Evolutionary conservation across 2,888 invertebrate species (phyloP), one percentile per base, ranked within the genome.

Genomic region (Synanthedon myopaeformis): DNA sequence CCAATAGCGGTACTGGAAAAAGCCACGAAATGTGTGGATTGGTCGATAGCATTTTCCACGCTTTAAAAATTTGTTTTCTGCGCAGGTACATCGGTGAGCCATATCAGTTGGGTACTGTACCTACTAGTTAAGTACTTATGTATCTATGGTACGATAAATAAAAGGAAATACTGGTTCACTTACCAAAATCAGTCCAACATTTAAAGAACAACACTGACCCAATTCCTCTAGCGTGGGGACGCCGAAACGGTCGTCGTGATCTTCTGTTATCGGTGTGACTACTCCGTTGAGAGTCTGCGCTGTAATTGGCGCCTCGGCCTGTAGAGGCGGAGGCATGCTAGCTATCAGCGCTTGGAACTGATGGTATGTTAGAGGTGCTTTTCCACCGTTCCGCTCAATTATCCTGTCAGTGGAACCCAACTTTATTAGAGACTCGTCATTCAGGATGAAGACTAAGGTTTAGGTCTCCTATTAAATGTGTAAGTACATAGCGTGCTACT

Each of bases 211-310:
- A 35, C 11, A 63, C 73, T 62, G 69, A 93, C 94, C 95, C 17
- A 96, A 88, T 82, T 96, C 95, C 69, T 95, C 95, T 12, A 96
- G 89, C 0, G 94, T 92, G 1, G 96, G 96, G 0, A 96, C 95
- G 1, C 94, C 94, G 70, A 92, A 96, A 57, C 90, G 90, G 17
- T 95, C 94, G 65, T 96, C 94, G 69, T 96, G 95, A 67, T 96
- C 93, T 41, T 92, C 91, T 8, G 78, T 66, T 3, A 95, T 53
- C 0, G 95, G 95, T 0, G 95, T 95, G 57, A 81, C 81, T 14
- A 92, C 91, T 1, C 90, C 89, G 13, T 89, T 89, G 1, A 94
- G 80, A 52, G 79, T 82, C 19, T 88, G 79, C 2, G 79, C 59
- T 0, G 89, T 87, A 28, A 94, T 88, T 0, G 90, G 67, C 0